phyloP scores from a whole-genome alignment of 2,797 vertebrate genomes.

The Sebastes taczanowskii region DNA sequence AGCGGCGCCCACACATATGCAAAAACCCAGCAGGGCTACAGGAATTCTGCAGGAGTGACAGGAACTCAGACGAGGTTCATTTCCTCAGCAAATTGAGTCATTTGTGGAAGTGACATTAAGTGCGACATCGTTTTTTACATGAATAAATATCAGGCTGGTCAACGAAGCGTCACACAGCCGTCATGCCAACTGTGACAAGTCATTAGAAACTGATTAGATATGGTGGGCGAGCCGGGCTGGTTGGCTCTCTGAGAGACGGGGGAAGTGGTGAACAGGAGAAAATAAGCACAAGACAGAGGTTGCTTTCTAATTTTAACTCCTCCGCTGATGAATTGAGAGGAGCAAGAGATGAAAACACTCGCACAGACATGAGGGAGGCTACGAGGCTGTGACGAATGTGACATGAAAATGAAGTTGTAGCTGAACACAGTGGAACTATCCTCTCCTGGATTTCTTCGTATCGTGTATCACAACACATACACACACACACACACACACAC shows the following conservation, averaged over 20 bases:
- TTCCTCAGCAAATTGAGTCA: constrained; percentile 75
- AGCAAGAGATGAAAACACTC: constrained; percentile 41
- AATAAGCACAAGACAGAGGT: constrained; percentile 47
- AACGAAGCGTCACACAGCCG: constrained; percentile 53
- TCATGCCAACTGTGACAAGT: constrained; percentile 61
- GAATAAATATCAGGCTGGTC: constrained; percentile 74
- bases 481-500: not conserved
- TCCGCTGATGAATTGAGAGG: constrained; percentile 55
- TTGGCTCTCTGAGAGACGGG: constrained; percentile 10
- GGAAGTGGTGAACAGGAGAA: constrained; percentile 7
- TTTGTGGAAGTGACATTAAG: constrained; percentile 71
- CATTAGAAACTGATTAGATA: constrained; percentile 72
- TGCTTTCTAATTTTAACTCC: constrained; percentile 68
- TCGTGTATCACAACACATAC: not conserved
- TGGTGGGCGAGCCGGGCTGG: constrained; percentile 20
- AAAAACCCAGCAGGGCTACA: not conserved
- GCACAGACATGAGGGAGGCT: constrained; percentile 23
- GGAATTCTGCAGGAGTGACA: constrained; percentile 59
- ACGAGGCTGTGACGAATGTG: constrained; percentile 41
- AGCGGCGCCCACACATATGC: not conserved
- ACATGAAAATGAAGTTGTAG: constrained; percentile 45
- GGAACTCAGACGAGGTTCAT: constrained; percentile 69
- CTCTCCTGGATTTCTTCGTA: constrained; percentile 6
- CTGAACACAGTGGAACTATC: constrained; percentile 18
- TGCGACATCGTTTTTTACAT: constrained; percentile 67